These are phyloP conservation scores for Sebastes melanostomus DNA, from an alignment of 2,797 vertebrate genomes.

Conservation along the genomic window DNA sequence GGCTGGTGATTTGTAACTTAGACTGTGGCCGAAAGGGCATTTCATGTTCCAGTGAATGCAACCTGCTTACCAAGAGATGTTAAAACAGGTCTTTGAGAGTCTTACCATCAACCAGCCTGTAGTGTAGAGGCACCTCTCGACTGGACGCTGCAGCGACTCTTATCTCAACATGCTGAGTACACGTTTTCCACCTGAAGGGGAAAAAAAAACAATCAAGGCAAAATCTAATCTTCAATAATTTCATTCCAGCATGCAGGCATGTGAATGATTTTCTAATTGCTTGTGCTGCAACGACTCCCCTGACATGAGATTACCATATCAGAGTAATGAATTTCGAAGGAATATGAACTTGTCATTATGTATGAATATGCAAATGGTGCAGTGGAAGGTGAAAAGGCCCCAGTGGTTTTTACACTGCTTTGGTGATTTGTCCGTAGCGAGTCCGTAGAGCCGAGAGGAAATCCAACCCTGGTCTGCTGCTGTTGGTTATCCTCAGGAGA, in stretches of 20 bases:
- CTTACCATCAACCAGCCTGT: conserved; percentile 1
- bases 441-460: not conserved
- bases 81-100: not conserved
- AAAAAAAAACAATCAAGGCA: conserved; percentile 37
- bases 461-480: not conserved
- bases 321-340: conserved; percentile 42
- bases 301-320: conserved; percentile 46
- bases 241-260: conserved; percentile 32
- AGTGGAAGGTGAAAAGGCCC: conserved; percentile 33
- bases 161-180: conserved; percentile 32
- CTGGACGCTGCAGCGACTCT: conserved; percentile 32
- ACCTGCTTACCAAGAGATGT: conserved; percentile 8
- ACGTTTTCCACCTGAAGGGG: conserved; percentile 42
- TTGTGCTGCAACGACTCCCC: conserved; percentile 38
- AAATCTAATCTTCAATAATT: conserved; percentile 62
- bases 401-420: conserved; percentile 8
- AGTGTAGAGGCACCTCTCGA: not conserved
- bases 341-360: conserved; percentile 23
- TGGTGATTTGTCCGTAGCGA: not conserved
- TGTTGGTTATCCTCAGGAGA: not conserved
- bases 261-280: conserved; percentile 55
- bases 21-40: conserved; percentile 18
- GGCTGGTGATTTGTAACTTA: conserved; percentile 33
- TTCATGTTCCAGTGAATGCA: conserved; percentile 30
- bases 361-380: conserved; percentile 48